Evolutionary conservation across 2,888 invertebrate genomes (phyloP), one percentile per base, ranked within the genome.

Genomic region (Blastobasis adustella): DNA sequence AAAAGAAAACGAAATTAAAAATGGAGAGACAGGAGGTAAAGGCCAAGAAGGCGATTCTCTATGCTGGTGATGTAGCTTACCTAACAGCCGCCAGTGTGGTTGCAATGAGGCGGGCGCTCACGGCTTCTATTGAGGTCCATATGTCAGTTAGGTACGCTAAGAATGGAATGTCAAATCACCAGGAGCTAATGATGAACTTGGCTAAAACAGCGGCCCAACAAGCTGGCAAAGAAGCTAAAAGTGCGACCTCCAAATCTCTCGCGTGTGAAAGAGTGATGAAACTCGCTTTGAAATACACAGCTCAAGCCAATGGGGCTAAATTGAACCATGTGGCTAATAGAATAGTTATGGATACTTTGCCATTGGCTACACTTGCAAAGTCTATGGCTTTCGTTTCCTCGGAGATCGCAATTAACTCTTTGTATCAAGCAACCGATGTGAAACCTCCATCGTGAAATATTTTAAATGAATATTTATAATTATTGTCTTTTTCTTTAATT

Each of bases 201-300:
- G 88, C 88, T 0, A 87, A 83, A 55, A 86, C 87, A 5, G 88
- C 88, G 10, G 88, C 88, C 5, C 87, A 88, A 56, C 87, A 88
- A 66, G 88, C 87, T 38, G 87, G 87, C 0, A 88, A 88, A 63
- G 87, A 88, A 63, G 88, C 88, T 9, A 87, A 80, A 59, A 82
- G 76, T 62, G 88, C 88, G 4, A 67, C 80, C 0, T 86, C 87
- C 0, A 87, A 87, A 58, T 81, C 88, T 5, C 61, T 85, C 37
- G 82, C 84, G 3, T 81, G 85, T 54, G 87, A 87, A 59, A 67
- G 82, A 10, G 82, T 87, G 0, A 80, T 81, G 10, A 87, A 87
- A 62, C 61, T 86, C 43, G 88, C 87, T 10, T 58, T 88, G 10
- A 88, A 87, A 58, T 86, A 86, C 55, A 85, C 87, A 7, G 81